These are phyloP conservation scores for Condylura cristata DNA, from an alignment of 2,113 vertebrate species.

Conservation along the genomic window DNA sequence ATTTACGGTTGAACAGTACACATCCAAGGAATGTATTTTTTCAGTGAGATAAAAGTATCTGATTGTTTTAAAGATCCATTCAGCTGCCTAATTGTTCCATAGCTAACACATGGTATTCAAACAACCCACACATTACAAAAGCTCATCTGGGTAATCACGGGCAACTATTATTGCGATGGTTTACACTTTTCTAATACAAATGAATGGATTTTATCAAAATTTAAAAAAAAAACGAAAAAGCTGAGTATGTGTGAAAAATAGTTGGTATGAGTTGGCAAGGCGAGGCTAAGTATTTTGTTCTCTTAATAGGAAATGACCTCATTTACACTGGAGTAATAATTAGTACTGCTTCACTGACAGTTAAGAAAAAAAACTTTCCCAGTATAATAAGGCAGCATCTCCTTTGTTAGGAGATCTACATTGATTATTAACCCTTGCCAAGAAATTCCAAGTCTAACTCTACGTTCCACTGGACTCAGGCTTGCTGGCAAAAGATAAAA, in stretches of 20 bases:
- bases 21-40: constrained; percentile 90
- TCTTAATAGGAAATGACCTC: constrained; percentile 94
- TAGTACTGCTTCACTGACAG: constrained; percentile 93
- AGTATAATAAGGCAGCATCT: constrained; percentile 94
- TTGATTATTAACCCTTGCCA: constrained; percentile 90
- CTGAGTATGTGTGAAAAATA: constrained; percentile 92
- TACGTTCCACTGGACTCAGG: not conserved
- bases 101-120: constrained; percentile 93
- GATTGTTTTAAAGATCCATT: constrained; percentile 94
- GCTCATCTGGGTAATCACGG: constrained; percentile 93
- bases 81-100: constrained; percentile 93
- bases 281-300: constrained; percentile 91
- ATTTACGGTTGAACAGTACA: constrained; percentile 87
- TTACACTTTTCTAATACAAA: constrained; percentile 94
- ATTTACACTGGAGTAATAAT: constrained; percentile 94
- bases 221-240: constrained; percentile 88
- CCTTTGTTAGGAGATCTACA: constrained; percentile 89
- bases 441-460: constrained; percentile 79
- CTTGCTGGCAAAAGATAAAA: constrained; percentile 53
- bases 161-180: constrained; percentile 91
- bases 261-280: constrained; percentile 93
- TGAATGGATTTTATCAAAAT: constrained; percentile 93
- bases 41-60: constrained; percentile 91
- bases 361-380: constrained; percentile 93
- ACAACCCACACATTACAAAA: constrained; percentile 92